A percentile compares a stretch with the other conserved stretches of the same genome.
These are phyloP conservation scores for cat (Felis catus) DNA, from an alignment of 2,113 vertebrate genomes.

Conservation along the genomic window DNA sequence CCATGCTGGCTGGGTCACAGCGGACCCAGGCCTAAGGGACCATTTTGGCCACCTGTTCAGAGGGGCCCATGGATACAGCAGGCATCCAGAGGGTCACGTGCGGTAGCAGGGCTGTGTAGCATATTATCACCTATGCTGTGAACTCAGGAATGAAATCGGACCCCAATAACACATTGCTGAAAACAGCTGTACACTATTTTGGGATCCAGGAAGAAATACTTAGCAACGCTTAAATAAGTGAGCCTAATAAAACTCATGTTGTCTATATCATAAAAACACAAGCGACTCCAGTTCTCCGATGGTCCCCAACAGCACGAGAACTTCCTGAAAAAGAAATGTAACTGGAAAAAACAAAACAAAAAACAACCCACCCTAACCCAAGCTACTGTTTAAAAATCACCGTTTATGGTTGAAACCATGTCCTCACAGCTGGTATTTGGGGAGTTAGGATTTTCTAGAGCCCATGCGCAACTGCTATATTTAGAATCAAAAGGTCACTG, in stretches of 20 bases:
- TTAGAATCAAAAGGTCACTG: constrained; percentile 27
- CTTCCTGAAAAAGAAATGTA: neutral
- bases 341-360: neutral
- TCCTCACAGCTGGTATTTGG: neutral
- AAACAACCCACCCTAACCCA: neutral
- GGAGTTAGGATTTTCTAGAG: constrained; percentile 24
- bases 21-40: neutral
- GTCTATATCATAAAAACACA: constrained; percentile 5
- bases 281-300: neutral
- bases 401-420: neutral
- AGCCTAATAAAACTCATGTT: constrained; percentile 42
- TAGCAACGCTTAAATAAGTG: constrained; percentile 42
- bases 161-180: neutral
- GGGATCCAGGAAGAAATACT: constrained; percentile 29
- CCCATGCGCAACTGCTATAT: neutral
- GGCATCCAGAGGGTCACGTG: neutral
- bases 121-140: neutral
- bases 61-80: neutral
- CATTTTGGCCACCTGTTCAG: neutral
- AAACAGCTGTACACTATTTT: constrained; percentile 44
- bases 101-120: neutral
- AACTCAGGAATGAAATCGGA: constrained; percentile 50
- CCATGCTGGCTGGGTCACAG: neutral
- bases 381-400: neutral
- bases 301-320: neutral